These are phyloP conservation scores for Pachycephala philippinensis DNA, from an alignment of 2,113 vertebrate species.

Conservation along the genomic window DNA sequence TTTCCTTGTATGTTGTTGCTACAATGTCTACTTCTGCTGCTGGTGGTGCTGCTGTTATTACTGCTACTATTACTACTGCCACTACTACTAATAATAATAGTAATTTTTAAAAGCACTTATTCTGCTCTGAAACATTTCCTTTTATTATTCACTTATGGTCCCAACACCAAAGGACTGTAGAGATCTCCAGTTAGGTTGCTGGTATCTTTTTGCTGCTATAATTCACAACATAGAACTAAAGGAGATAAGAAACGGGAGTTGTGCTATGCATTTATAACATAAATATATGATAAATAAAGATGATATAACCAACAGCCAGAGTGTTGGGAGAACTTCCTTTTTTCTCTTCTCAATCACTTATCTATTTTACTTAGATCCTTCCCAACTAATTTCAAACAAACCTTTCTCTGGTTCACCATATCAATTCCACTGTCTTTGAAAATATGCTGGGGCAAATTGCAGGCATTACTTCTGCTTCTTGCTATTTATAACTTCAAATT, in stretches of 20 bases:
- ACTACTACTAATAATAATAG: fast-evolving
- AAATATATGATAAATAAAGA: background rate
- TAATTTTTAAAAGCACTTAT: background rate
- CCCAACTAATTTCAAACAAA: background rate
- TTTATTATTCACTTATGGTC: background rate
- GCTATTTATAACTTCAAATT: background rate
- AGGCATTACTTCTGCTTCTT: background rate
- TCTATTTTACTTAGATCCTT: background rate
- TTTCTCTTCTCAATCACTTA: background rate
- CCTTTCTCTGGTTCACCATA: background rate
- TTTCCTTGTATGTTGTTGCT: background rate
- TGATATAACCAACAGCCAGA: background rate
- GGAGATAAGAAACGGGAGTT: background rate
- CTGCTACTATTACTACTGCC: background rate
- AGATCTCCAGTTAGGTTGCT: background rate
- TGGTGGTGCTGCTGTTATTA: background rate
- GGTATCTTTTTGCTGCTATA: background rate
- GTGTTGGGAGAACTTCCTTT: background rate
- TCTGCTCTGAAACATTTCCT: background rate
- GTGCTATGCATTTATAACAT: background rate
- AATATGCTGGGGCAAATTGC: fast-evolving
- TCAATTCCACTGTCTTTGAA: background rate
- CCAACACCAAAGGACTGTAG: background rate
- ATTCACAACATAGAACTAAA: background rate
- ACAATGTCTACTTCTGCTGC: background rate